Percentiles rank a stretch among this genome's conserved stretches.
Conservation (phyloP, 2,888 invertebrate genomes). For the Ryuthela nishihirai region DNA sequence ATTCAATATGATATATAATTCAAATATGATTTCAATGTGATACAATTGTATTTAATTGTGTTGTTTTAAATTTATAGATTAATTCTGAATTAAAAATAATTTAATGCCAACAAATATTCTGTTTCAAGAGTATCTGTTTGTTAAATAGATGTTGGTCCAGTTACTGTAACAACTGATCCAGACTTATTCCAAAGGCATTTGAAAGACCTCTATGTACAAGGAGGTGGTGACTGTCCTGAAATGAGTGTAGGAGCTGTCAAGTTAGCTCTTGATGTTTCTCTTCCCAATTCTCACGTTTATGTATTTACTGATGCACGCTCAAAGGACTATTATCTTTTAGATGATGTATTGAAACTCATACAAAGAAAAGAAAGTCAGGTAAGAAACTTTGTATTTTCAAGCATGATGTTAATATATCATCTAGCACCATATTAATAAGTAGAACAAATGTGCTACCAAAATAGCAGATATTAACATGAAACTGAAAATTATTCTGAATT, state of each 20-base stretch:
- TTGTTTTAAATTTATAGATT: too few relatives aligned
- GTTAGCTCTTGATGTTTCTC: slow-evolving; percentile 61
- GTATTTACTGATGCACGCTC: slow-evolving; percentile 73
- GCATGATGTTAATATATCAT: too few relatives aligned
- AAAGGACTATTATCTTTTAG: slow-evolving; percentile 62
- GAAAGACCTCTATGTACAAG: slow-evolving; percentile 59
- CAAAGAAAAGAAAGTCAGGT: slow-evolving; percentile 71
- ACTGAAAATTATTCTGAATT: too few relatives aligned
- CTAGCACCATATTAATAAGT: too few relatives aligned
- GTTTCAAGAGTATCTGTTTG: neutral
- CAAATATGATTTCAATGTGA: too few relatives aligned
- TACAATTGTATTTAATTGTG: too few relatives aligned
- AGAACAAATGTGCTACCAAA: too few relatives aligned
- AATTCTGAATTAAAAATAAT: too few relatives aligned
- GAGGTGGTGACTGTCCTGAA: slow-evolving; percentile 73
- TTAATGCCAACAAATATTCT: too few relatives aligned
- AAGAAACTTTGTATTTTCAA: too few relatives aligned
- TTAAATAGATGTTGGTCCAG: slow-evolving; percentile 61
- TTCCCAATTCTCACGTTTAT: slow-evolving; percentile 66
- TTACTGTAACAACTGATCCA: slow-evolving; percentile 62
- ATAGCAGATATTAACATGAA: too few relatives aligned
- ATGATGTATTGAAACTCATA: slow-evolving; percentile 62
- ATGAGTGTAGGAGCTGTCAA: slow-evolving; percentile 65
- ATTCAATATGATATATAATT: too few relatives aligned
- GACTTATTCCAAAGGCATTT: slow-evolving; percentile 59